These are phyloP conservation scores for Labrus mixtus DNA, from an alignment of 2,113 vertebrate species.

Conservation along the genomic window DNA sequence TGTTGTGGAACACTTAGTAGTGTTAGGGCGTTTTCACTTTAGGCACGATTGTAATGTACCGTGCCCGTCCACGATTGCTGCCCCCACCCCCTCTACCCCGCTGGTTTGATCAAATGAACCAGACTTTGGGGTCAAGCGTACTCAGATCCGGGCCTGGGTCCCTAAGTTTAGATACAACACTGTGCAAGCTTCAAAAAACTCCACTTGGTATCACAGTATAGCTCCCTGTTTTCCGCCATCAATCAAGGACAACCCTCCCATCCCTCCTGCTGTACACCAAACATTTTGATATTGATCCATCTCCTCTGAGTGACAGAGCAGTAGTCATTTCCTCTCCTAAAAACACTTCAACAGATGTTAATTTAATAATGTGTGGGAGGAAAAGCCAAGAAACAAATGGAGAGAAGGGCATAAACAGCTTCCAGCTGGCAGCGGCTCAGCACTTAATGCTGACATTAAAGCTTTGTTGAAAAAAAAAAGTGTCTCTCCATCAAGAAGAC, in stretches of 20 bases:
- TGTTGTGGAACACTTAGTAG: not conserved
- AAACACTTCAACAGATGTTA: conserved; percentile 78
- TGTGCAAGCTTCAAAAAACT: conserved; percentile 25
- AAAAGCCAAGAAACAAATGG: conserved; percentile 77
- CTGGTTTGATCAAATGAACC: too few relatives aligned
- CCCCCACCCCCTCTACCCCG: too few relatives aligned
- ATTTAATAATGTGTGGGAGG: conserved; percentile 81
- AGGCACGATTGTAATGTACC: too few relatives aligned
- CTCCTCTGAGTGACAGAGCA: conserved; percentile 67
- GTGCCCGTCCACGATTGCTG: too few relatives aligned
- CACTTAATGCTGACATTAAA: conserved; percentile 81
- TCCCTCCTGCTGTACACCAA: conserved; percentile 21
- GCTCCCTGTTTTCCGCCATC: conserved; percentile 41
- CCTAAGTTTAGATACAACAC: not conserved
- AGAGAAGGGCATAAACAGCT: conserved; percentile 73
- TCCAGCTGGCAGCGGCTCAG: conserved; percentile 66
- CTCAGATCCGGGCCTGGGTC: too few relatives aligned
- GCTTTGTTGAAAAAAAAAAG: conserved; percentile 67
- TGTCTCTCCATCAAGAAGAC: conserved; percentile 72
- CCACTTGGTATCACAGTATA: conserved; percentile 15
- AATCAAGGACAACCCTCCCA: conserved; percentile 32
- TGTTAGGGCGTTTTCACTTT: too few relatives aligned
- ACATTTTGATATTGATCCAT: conserved; percentile 70
- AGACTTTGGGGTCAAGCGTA: too few relatives aligned
- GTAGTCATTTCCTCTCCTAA: conserved; percentile 66